These are phyloP conservation scores for Drosophila sulfurigaster DNA, from an alignment of 1,140 invertebrate genomes.

Conservation along the genomic window DNA sequence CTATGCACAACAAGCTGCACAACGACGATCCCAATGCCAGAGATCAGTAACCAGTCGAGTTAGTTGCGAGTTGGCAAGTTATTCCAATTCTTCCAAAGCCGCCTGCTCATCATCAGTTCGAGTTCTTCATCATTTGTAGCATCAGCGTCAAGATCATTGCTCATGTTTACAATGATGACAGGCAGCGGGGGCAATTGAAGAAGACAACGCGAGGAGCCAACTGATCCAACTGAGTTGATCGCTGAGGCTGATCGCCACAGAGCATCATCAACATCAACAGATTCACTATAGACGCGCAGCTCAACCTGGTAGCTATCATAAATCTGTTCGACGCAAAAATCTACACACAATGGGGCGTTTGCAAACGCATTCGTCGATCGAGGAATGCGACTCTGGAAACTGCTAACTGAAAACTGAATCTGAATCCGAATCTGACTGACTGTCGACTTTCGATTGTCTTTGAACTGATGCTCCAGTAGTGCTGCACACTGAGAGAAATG, in stretches of 20 bases:
- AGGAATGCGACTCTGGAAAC: conserved; percentile 57
- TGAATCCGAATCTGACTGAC: conserved; percentile 52
- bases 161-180: conserved; percentile 85
- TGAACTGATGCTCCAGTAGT: neutral
- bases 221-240: neutral
- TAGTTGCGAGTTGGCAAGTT: conserved; percentile 19
- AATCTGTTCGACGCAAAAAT: conserved; percentile 83
- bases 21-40: conserved; percentile 27
- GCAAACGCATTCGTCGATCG: conserved; percentile 81
- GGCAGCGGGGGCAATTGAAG: conserved; percentile 50
- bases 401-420: conserved; percentile 24
- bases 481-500: conserved; percentile 3
- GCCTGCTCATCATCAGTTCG: conserved; percentile 69
- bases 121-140: conserved; percentile 85
- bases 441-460: conserved; percentile 54
- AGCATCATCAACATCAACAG: conserved; percentile 19
- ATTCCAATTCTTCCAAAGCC: conserved; percentile 32
- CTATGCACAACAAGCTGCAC: conserved; percentile 52
- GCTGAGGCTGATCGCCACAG: neutral
- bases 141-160: conserved; percentile 85
- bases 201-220: conserved; percentile 14
- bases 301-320: conserved; percentile 77
- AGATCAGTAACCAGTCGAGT: conserved; percentile 40
- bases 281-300: conserved; percentile 7
- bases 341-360: conserved; percentile 84